Evolutionary conservation across 2,797 vertebrate genomes (phyloP), one percentile per base, ranked within the genome.

Genomic region (Delichon dasypus): DNA sequence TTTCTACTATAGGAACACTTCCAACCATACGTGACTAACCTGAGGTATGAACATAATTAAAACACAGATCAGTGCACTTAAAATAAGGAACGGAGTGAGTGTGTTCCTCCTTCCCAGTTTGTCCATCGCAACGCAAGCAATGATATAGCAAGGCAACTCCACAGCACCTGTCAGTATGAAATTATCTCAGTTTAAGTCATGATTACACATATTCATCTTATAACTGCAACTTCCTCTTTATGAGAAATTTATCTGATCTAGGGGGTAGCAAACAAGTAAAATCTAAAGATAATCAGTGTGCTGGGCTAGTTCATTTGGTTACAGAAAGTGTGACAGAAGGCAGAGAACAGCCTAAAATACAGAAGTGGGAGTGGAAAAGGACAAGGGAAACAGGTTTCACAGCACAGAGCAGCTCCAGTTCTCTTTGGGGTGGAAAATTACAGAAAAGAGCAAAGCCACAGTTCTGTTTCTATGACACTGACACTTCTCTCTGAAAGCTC

Each of bases 141-240:
- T 93, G 93, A 98, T 66, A 94, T 99, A 99, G 42, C 99, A 98
- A 57, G 99, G 99, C 77, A 99, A 87, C 97, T 99, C 99, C 97
- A 99, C 98, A 40, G 98, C 98, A 97, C 99, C 99, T 99, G 97
- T 78, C 89, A 94, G 83, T 74, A 89, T 97, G 96, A 76, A 90
- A 94, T 95, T 50, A 68, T 78, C 66, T 71, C 3, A 30, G n/a
- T 80, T 32, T 93, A 72, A 96, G 67, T 45, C 72, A 62, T 23
- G 25, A 36, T 51, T 47, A 61, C 67, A 73, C 55, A 76, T 65
- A 83, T 11, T 83, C 54, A 62, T 21, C 38, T 82, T 71, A 55
- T 44, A 81, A 91, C 83, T 76, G 67, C 90, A 78, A 72, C 72
- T 89, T 91, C 72, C 32, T 88, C 68, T 84, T 89, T 66, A 73